Base-by-base conservation (phyloP, 2,113 vertebrate genomes). In the Percina caprodes region DNA sequence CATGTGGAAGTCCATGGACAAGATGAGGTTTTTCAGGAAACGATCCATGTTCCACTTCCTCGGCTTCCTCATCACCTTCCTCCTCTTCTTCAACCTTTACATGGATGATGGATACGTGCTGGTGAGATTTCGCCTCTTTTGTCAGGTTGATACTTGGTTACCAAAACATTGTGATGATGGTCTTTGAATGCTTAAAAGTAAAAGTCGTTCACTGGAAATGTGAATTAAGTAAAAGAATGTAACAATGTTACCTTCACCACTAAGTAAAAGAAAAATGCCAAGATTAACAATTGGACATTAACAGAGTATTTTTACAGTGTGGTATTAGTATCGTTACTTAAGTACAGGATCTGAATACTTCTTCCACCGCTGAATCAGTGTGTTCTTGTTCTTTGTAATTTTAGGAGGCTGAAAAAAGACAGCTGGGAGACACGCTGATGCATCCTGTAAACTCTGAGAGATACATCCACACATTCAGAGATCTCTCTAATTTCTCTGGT, bases 1-100 rank as follows among this genome's bases (percentile, higher is more conserved):
- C 62, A 90, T 92, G 90, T 95, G 95, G 94, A 97, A 96, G 94
- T 93, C 92, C 42, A 81, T 96, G 88, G 96, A 99, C 95, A 99
- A 97, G 95, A 99, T 99, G 98, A 96, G 98, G 96, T 98, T 96
- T 92, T 95, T 98, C 90, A 93, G 98, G 92, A 99, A 99, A 89
- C 95, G 97, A 74, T 97, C 96, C 85, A 93, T 95, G 79, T 95
- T 97, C 58, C 98, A 97, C 0, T 95, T 98, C 90, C 93, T 99
- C 71, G 96, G 96, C 88, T 91, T 97, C 85, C 95, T 99, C 86
- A 95, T 98, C 48, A 93, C 96, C 93, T 97, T 96, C 65, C 95
- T 99, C 86, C 95, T 99, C 45, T 97, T 98, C 87, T 96, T 99
- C 93, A 99, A 97, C 80, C 95, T 99, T 33, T 99, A 97, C 91